Evolutionary conservation across 2,797 vertebrate species (phyloP), one percentile per base, ranked within the genome.

Genomic region (Zonotrichia albicollis): DNA sequence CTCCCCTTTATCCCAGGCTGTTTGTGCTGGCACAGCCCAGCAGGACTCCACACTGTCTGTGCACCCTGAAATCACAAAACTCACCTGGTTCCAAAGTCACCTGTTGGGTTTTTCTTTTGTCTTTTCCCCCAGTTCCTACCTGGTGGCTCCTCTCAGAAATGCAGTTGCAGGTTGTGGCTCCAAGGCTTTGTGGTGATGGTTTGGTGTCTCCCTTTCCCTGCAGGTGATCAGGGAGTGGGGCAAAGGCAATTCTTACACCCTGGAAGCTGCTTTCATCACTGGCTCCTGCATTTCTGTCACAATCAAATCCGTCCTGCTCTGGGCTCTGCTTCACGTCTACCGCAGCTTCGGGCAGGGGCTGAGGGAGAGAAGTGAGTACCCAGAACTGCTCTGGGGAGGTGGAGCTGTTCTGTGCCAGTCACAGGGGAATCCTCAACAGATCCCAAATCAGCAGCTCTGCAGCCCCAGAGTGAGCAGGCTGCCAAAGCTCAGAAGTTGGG

Each of bases 281-380:
- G 98, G 98, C 66, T 98, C 98, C 34, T 87, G 98, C 94, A 97
- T 98, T 80, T 98, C 98, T 2, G 97, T 98, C 46, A 40, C 95
- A 53, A 99, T 99, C 65, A 99, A 99, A 97, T 96, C 77, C 5
- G 98, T 98, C 72, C 96, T 99, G 46, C 93, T 98, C 57, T 98
- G 98, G 98, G 97, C 97, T 1, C 95, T 99, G 95, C 42, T 97
- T 76, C 97, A 95, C 3, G 97, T 99, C 84, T 98, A 98, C 81
- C 97, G 93, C 90, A 98, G 97, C 96, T 98, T 98, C 20, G 98
- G 98, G 23, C 98, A 98, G 86, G 98, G 98, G 81, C 97, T 98
- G 83, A 97, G 98, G 80, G 98, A 99, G 95, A 98, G 98, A 97
- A 98, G 98, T 98, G 96, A 98, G 98, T 98, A 79, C n/a, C 34